Evolutionary conservation across 64 coral and sea anemone genomes (phyloP).

Genomic region (Hydrozoanthus tunicans): DNA sequence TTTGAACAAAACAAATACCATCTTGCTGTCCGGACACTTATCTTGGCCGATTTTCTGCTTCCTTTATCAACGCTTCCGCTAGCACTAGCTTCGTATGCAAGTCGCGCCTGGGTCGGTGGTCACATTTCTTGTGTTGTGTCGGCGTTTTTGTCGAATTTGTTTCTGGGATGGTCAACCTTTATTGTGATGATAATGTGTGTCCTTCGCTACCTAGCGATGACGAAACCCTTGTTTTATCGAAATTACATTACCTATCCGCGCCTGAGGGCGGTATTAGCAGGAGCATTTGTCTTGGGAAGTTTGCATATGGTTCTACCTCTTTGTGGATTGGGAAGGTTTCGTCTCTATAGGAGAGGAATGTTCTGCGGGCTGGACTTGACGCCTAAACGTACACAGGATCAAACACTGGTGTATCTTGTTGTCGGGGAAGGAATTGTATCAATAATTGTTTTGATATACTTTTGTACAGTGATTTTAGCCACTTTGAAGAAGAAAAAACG

Average conservation of each 20-base stretch:
- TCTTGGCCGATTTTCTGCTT: conserved; percentile 65
- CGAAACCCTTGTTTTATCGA: conserved; percentile 72
- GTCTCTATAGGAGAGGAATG: conserved; percentile 63
- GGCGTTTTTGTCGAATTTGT: conserved; percentile 68
- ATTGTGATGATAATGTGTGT: conserved; percentile 76
- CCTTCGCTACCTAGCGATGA: conserved; percentile 70
- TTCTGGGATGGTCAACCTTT: conserved; percentile 74
- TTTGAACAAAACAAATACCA: conserved; percentile 75
- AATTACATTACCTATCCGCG: conserved; percentile 63
- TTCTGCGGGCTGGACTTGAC: conserved; percentile 73
- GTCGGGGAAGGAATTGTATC: conserved; percentile 60
- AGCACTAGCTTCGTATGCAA: conserved; percentile 56
- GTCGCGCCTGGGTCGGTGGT: conserved; percentile 68
- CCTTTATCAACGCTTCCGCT: conserved; percentile 61
- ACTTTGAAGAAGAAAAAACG: conserved; percentile 66
- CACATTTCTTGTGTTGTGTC: conserved; percentile 57
- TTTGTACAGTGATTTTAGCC: conserved; percentile 53
- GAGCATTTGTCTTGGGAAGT: conserved; percentile 60
- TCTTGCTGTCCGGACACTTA: conserved; percentile 66
- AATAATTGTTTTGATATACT: conserved; percentile 61
- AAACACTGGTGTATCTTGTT: conserved; percentile 59
- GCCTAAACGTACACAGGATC: conserved; percentile 28
- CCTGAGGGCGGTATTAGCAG: conserved; percentile 42
- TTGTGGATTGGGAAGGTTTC: conserved; percentile 68
- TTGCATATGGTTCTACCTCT: conserved; percentile 66